Conservation (phyloP, 2,797 vertebrate genomes). For the Melanotaenia nigrans region DNA sequence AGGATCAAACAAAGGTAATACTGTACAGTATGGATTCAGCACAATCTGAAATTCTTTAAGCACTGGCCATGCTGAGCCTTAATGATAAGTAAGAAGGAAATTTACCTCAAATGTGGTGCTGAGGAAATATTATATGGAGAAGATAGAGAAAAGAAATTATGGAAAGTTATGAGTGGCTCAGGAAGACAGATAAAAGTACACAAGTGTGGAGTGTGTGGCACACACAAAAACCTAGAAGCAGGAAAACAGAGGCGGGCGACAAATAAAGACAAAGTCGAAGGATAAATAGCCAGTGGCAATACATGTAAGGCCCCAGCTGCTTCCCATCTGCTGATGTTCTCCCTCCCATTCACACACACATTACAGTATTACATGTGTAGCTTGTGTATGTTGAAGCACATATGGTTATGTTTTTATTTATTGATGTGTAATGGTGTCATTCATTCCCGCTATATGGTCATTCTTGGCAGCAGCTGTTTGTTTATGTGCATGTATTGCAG, state of each 20-base stretch:
- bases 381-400: slow-evolving; percentile 34
- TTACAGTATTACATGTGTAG: slow-evolving; percentile 35
- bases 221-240: slow-evolving; percentile 17
- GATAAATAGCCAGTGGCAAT: slow-evolving; percentile 51
- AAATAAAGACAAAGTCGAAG: slow-evolving; percentile 41
- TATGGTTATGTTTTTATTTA: slow-evolving; percentile 49
- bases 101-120: slow-evolving; percentile 23
- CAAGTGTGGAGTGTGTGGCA: slow-evolving; percentile 2
- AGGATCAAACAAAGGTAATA: slow-evolving; percentile 46
- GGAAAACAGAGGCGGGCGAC: slow-evolving; percentile 25
- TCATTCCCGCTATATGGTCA: slow-evolving; percentile 20
- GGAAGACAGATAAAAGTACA: slow-evolving; percentile 8
- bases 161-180: slow-evolving; percentile 4
- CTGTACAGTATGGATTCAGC: slow-evolving; percentile 4
- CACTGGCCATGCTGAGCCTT: slow-evolving; percentile 9
- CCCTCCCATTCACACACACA: slow-evolving; percentile 21
- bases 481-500: background rate
- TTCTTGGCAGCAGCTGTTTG: slow-evolving; percentile 37
- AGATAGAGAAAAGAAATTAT: slow-evolving; percentile 6
- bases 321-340: slow-evolving; percentile 50
- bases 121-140: slow-evolving; percentile 14
- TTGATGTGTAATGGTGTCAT: slow-evolving; percentile 38
- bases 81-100: slow-evolving; percentile 15
- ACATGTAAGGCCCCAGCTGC: slow-evolving; percentile 66
- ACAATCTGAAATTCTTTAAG: slow-evolving; percentile 12